Evolutionary conservation across 2,888 invertebrate species (phyloP).

Genomic region (Xanthorhoe spadicearia): DNA sequence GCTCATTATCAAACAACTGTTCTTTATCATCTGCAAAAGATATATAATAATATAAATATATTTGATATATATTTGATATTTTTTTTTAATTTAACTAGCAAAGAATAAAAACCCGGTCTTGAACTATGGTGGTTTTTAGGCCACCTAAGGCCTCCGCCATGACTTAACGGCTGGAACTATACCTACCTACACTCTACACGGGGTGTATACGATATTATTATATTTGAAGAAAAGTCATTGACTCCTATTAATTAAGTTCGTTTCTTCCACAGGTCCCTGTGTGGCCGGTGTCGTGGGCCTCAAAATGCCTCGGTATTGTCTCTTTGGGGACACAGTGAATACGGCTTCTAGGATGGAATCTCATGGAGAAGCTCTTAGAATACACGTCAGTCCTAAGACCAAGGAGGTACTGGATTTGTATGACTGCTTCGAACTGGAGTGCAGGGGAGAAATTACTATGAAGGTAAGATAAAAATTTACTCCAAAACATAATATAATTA

Average conservation of each 20-base stretch:
- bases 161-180: too few species aligned
- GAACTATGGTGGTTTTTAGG: too few species aligned
- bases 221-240: too few species aligned
- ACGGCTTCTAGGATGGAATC: slow-evolving; percentile 96
- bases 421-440: slow-evolving; percentile 92
- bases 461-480: slow-evolving; percentile 86
- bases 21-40: too few species aligned
- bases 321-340: slow-evolving; percentile 97
- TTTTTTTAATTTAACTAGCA: too few species aligned
- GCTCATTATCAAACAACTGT: too few species aligned
- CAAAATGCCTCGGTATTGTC: slow-evolving; percentile 97
- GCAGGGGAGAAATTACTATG: slow-evolving; percentile 95
- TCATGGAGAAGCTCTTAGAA: slow-evolving; percentile 94
- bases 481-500: neutral
- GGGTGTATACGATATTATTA: too few species aligned
- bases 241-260: neutral
- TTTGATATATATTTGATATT: too few species aligned
- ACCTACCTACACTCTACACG: too few species aligned
- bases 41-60: too few species aligned
- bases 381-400: slow-evolving; percentile 96
- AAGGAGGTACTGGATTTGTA: slow-evolving; percentile 94
- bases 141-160: too few species aligned
- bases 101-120: too few species aligned
- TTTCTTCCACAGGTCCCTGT: slow-evolving; percentile 85
- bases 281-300: slow-evolving; percentile 96